Evolutionary conservation across 2,113 vertebrate species (phyloP), one percentile per base, ranked within the genome.

Genomic region (Noctilio leporinus): DNA sequence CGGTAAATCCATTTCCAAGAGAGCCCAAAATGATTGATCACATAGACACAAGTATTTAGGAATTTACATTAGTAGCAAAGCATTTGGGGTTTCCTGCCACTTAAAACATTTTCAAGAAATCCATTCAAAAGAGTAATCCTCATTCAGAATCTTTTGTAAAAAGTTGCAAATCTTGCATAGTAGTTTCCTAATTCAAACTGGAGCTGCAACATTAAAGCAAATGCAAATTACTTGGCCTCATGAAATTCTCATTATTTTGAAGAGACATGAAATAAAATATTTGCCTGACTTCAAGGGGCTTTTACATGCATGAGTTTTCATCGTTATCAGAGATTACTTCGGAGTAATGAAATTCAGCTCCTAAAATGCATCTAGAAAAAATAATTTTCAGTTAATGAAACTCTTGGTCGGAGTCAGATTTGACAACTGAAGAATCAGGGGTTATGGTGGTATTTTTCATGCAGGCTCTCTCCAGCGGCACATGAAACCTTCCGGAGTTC

Each of bases 181-280:
- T 62, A 69, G 80, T 10, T 43, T 5, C 43, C 43, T 51, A 7
- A 64, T 93, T 81, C 43, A 85, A 85, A 91, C 40, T 43, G 11
- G 65, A 57, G n/a, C 55, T 10, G 24, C n/a, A 49, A 28, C 49
- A 53, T 83, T 45, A 94, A 92, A 30, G 12, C 9, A 47, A 96
- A 81, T 69, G 45, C 49, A 95, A 80, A 91, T 78, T 77, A 65
- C 65, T 65, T 47, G 45, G 45, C 76, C 75, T 94, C 64, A 91
- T 17, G 40, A 94, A 94, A 89, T 92, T 75, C 75, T 95, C 78
- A 81, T 89, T 96, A 91, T 87, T 89, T 84, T 96, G 75, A 91
- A 95, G 69, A 95, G 69, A 93, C 92, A 7, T 82, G 80, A 96
- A 94, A 86, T 83, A 95, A 96, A 96, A 96, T 96, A 96, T 95